These are phyloP conservation scores for Porphyrio hochstetteri DNA, from an alignment of 2,113 vertebrate species.

Conservation along the genomic window DNA sequence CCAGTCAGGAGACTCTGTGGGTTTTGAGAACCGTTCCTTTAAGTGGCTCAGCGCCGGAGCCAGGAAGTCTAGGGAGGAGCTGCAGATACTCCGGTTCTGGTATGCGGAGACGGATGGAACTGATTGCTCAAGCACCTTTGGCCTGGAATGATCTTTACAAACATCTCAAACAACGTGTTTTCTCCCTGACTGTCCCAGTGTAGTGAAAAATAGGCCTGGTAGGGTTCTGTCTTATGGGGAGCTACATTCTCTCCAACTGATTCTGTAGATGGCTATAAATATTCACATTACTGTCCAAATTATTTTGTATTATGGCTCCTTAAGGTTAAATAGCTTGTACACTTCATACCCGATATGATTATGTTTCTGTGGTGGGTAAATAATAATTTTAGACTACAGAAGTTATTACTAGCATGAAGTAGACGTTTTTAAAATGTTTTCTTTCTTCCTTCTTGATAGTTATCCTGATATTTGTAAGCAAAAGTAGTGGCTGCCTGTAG, in stretches of 20 bases:
- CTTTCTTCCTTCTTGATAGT: background rate
- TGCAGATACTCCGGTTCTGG: background rate
- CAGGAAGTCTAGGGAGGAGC: background rate
- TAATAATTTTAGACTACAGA: background rate
- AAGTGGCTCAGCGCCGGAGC: background rate
- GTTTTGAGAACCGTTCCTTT: background rate
- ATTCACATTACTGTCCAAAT: background rate
- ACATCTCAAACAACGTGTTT: background rate
- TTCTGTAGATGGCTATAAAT: background rate
- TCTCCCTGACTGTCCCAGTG: background rate
- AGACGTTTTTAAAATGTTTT: background rate
- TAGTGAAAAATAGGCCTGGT: background rate
- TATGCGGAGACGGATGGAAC: background rate
- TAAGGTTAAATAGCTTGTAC: background rate
- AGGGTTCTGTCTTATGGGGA: background rate
- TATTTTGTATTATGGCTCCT: background rate
- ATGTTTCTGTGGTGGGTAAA: background rate
- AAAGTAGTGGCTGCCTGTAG: background rate
- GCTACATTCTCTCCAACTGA: background rate
- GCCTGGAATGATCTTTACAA: background rate
- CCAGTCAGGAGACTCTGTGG: background rate
- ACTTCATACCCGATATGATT: background rate
- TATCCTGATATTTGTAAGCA: background rate
- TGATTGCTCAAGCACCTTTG: conserved; percentile 22
- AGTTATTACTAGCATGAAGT: background rate